Evolutionary conservation across 2,888 invertebrate species (phyloP).

Genomic region (Calameuta idolon): DNA sequence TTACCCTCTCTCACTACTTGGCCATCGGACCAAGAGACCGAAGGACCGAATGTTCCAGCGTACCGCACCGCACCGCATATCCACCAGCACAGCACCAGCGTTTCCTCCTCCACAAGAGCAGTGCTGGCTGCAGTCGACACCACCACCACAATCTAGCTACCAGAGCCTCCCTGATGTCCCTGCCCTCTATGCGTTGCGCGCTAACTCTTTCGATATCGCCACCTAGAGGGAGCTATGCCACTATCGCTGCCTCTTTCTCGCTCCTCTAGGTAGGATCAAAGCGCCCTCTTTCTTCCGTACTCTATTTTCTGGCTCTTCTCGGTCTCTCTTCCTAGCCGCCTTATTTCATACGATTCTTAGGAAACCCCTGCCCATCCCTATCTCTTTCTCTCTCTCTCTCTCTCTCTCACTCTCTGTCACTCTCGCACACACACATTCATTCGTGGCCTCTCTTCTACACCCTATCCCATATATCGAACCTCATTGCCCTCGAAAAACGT

Average conservation of each 20-base stretch:
- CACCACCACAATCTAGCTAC: no score
- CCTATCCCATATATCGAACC: conserved; percentile 15
- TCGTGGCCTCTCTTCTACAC: neutral
- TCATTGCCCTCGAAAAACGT: conserved; percentile 49
- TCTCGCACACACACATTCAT: neutral
- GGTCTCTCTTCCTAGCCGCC: conserved; percentile 26
- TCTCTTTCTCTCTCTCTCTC: no score
- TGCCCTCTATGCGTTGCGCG: no score
- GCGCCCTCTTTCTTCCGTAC: conserved; percentile 25
- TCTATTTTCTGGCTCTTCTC: conserved; percentile 8
- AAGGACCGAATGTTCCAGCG: no score
- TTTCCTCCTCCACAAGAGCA: no score
- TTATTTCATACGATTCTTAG: conserved; percentile 13
- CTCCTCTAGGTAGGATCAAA: no score
- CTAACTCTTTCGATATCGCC: no score
- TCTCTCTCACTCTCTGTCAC: no score
- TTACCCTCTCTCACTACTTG: conserved; percentile 4
- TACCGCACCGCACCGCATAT: neutral
- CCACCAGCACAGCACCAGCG: conserved; percentile 23
- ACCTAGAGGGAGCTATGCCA: no score
- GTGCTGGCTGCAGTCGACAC: no score
- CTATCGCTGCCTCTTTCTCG: no score
- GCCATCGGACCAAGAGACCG: conserved; percentile 1
- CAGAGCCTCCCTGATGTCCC: no score
- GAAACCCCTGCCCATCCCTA: neutral